Base-by-base conservation (phyloP, 2,797 vertebrate genomes). In the Sardinella longiceps region DNA sequence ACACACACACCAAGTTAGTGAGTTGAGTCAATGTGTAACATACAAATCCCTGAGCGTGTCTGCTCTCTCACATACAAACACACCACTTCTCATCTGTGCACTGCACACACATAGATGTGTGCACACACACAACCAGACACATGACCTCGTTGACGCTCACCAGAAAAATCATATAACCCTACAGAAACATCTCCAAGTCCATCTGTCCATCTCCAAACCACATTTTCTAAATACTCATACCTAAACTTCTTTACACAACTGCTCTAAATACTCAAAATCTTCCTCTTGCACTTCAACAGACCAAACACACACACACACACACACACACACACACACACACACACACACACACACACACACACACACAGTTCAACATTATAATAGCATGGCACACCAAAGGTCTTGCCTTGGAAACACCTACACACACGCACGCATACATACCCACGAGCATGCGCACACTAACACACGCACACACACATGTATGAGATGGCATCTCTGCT, bases 401-500 rank as follows among this genome's bases (percentile, higher is more conserved):
- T 63, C 43, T 7, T 2, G 43, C 43, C 43, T 3, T 7, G 7
- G 46, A 6, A 6, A 58, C 63, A 70, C 12, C 23, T 33, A 33
- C 15, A 82, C n/a, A 28, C 37, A 82, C 23, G 70, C 58, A 23
- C 28, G n/a, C n/a, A n/a, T n/a, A n/a, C n/a, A n/a, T n/a, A n/a
- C n/a, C n/a, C n/a, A n/a, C n/a, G 58, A 28, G 28, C 66, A 39
- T 30, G 58, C 50, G 39, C 66, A 74, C 63, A 70, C 63, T n/a
- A n/a, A 82, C 50, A 48, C 66, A 39, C 50, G 58, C 50, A 56
- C 66, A 74, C 63, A 70, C 63, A 30, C 63, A 70, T 30, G 37
- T 1, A 33, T 15, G 4, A 18, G 30, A 25, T 25, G 23, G 3
- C 20, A 33, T 37, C 70, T 39, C 66, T 39, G 14, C 66, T 77